These are phyloP conservation scores for Hemiprocne comata DNA, from an alignment of 2,113 vertebrate species.

Conservation along the genomic window DNA sequence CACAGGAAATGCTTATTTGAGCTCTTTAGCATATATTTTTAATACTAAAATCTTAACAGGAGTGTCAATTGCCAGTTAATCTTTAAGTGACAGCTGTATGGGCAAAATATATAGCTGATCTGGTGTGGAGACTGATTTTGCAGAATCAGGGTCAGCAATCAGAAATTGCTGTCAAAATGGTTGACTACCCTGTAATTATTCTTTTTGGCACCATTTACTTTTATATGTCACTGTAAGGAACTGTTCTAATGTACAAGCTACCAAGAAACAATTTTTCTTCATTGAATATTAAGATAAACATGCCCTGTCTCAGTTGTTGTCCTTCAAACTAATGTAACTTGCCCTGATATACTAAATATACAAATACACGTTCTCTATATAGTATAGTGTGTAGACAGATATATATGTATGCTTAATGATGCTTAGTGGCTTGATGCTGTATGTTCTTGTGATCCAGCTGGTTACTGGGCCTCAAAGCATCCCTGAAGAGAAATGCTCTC, in stretches of 20 bases:
- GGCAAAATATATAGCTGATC: not conserved
- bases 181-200: not conserved
- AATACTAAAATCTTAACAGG: not conserved
- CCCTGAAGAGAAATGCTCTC: not conserved
- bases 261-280: not conserved
- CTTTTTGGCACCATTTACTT: not conserved
- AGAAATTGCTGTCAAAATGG: not conserved
- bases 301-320: not conserved
- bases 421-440: not conserved
- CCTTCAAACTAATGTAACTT: not conserved
- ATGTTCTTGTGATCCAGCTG: not conserved
- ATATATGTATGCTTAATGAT: not conserved
- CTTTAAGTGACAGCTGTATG: not conserved
- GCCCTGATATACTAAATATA: not conserved
- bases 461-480: not conserved
- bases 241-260: not conserved
- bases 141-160: not conserved
- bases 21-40: not conserved
- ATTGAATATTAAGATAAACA: not conserved
- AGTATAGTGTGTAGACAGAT: not conserved
- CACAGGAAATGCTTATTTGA: not conserved
- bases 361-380: rapidly evolving
- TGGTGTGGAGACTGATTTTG: not conserved
- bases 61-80: not conserved
- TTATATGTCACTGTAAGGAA: not conserved